These are phyloP conservation scores for Ptilodon capucinus DNA, from an alignment of 2,888 invertebrate genomes.

Conservation along the genomic window DNA sequence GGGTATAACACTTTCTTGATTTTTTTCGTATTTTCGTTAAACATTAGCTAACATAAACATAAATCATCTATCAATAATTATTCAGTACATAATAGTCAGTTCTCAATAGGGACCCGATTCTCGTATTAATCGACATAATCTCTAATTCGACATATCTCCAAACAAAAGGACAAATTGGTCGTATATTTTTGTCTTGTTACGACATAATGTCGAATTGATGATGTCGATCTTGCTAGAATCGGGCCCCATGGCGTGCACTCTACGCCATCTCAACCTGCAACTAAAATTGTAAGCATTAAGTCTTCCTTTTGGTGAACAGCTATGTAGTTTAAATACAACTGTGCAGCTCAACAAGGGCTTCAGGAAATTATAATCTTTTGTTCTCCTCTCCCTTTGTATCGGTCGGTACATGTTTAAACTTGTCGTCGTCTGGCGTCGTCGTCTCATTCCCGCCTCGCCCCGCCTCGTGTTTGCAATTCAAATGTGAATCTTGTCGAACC, in stretches of 20 bases:
- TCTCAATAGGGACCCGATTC: no score
- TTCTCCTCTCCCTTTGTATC: slow-evolving; percentile 16
- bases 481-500: slow-evolving; percentile 27
- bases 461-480: slow-evolving; percentile 18
- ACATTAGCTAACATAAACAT: background rate
- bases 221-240: no score
- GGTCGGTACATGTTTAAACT: background rate
- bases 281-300: no score
- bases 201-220: no score
- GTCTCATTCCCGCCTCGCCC: slow-evolving; percentile 1
- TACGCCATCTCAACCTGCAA: no score
- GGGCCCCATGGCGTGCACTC: no score
- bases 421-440: background rate
- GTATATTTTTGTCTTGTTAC: no score
- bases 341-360: background rate
- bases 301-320: no score
- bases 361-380: slow-evolving; percentile 21
- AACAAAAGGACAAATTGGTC: no score
- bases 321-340: background rate
- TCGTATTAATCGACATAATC: no score
- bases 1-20: background rate
- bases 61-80: background rate
- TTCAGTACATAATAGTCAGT: no score
- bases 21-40: background rate
- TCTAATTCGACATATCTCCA: no score